Conservation (phyloP, 1,140 invertebrate genomes). For the Pinna nobilis region DNA sequence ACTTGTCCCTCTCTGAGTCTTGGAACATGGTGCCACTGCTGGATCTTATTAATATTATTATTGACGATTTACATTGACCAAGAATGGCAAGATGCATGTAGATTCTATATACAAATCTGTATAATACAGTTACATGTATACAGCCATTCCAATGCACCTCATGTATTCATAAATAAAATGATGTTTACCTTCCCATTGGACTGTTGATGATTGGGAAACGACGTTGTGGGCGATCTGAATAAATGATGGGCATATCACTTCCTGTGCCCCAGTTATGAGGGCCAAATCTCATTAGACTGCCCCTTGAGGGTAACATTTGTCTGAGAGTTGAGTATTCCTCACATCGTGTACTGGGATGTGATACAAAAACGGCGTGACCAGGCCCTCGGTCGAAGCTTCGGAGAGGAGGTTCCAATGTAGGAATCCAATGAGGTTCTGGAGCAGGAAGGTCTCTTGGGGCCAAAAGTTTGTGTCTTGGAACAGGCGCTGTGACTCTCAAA, state of each 20-base stretch:
- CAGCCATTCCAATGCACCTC: no score
- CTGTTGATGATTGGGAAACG: constrained; percentile 67
- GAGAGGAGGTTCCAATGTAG: constrained; percentile 57
- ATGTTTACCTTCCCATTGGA: constrained; percentile 67
- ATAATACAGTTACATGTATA: no score
- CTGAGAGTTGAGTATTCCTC: constrained; percentile 70
- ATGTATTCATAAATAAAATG: no score
- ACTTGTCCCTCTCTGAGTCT: no score
- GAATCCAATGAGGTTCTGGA: constrained; percentile 63
- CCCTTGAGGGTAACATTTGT: constrained; percentile 68
- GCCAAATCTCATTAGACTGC: constrained; percentile 40
- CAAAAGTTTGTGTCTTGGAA: constrained; percentile 65
- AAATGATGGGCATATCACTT: constrained; percentile 40
- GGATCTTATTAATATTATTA: no score
- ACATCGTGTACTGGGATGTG: constrained; percentile 58
- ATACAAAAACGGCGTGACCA: constrained; percentile 46
- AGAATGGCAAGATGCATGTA: no score
- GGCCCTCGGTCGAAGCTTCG: constrained; percentile 54
- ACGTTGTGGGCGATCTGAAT: constrained; percentile 26
- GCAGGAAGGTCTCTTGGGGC: constrained; percentile 38
- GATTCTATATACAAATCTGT: no score
- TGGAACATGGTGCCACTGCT: no score
- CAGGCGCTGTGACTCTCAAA: constrained; percentile 62
- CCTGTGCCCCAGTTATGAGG: constrained; percentile 67
- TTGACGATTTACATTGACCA: no score